phyloP scores from a whole-genome alignment of 2,113 vertebrate species.

The Verasper variegatus region DNA sequence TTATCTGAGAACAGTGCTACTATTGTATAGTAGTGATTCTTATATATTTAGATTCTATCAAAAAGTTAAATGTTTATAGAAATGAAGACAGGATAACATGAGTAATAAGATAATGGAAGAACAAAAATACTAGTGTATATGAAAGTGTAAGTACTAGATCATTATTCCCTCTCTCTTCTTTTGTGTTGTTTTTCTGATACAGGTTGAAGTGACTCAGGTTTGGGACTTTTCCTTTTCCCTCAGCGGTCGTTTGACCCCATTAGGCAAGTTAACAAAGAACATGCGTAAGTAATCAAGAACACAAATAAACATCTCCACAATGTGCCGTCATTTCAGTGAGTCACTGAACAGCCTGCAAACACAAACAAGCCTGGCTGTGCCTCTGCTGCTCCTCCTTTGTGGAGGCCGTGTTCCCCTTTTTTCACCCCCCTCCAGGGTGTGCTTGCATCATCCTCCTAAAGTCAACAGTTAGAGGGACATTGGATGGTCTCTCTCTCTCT shows the following conservation, averaged over 20 bases:
- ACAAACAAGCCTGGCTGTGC: conserved; percentile 27
- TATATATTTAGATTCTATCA: neutral
- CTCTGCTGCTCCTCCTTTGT: conserved; percentile 6
- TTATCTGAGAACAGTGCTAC: too few species aligned
- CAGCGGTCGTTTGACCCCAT: neutral
- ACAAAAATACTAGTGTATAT: neutral
- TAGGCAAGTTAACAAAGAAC: conserved; percentile 28
- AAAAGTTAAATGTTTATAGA: neutral
- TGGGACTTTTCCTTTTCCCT: conserved; percentile 5
- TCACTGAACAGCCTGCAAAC: conserved; percentile 27
- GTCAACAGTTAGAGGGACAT: conserved; percentile 54
- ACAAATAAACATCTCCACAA: conserved; percentile 22
- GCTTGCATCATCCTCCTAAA: conserved; percentile 45
- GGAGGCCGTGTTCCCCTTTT: conserved; percentile 23
- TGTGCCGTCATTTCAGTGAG: conserved; percentile 36
- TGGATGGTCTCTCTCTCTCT: conserved; percentile 36
- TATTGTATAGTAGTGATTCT: neutral
- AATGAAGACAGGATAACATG: too few species aligned
- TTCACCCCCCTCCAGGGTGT: conserved; percentile 27
- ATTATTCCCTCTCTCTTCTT: too few species aligned
- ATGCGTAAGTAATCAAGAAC: neutral
- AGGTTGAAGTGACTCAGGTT: neutral
- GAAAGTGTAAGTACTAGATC: fast-evolving
- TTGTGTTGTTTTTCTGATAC: neutral
- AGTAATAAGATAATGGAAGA: neutral